Evolutionary conservation across 2,113 vertebrate species (phyloP).

Genomic region (Ginglymostoma cirratum): DNA sequence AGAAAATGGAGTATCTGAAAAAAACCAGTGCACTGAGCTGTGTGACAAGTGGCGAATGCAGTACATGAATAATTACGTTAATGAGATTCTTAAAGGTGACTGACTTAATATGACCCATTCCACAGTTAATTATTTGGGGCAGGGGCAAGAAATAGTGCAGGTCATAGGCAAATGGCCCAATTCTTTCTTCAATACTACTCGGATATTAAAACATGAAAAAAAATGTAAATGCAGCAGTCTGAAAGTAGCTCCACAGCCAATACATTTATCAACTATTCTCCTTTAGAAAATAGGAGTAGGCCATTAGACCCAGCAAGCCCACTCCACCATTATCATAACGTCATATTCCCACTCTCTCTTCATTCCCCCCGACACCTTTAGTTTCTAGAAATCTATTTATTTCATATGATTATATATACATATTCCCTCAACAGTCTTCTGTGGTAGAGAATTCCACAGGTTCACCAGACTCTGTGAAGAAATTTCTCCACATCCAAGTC

Average conservation of each 20-base stretch:
- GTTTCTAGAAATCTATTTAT: no score
- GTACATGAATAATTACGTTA: constrained; percentile 79
- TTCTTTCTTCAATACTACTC: neutral
- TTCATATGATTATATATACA: no score
- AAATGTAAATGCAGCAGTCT: neutral
- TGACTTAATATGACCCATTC: neutral
- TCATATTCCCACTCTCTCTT: no score
- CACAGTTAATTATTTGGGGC: no score
- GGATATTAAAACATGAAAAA: neutral
- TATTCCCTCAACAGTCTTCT: no score
- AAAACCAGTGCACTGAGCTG: constrained; percentile 65
- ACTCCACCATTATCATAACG: no score
- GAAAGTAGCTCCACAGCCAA: no score
- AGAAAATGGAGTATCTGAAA: constrained; percentile 83
- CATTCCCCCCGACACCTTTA: no score
- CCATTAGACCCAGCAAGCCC: no score
- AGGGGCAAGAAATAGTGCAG: neutral
- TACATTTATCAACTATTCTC: neutral
- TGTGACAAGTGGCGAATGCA: constrained; percentile 85
- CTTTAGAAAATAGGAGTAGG: neutral
- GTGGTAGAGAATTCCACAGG: no score
- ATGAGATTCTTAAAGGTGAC: constrained; percentile 90
- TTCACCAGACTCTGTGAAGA: no score
- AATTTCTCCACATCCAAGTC: no score
- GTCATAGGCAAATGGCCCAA: neutral